These are phyloP conservation scores for Rhinoderma darwinii DNA, from an alignment of 2,113 vertebrate genomes.

Conservation along the genomic window DNA sequence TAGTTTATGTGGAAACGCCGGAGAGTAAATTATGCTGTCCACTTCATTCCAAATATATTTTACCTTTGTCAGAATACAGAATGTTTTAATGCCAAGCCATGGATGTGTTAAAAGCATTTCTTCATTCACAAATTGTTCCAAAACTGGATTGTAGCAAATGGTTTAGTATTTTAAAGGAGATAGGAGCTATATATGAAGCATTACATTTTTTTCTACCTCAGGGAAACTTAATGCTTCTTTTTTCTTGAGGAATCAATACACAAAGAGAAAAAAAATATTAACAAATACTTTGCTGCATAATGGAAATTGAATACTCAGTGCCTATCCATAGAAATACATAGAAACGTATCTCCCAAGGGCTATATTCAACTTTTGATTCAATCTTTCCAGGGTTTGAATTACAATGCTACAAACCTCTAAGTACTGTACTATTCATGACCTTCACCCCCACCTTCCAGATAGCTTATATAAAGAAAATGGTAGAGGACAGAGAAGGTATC, in stretches of 20 bases:
- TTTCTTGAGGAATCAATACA: slow-evolving; percentile 60
- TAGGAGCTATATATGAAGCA: slow-evolving; percentile 15
- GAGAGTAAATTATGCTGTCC: background rate
- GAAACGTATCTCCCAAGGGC: slow-evolving; percentile 76
- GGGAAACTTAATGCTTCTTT: slow-evolving; percentile 64
- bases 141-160: slow-evolving; percentile 23
- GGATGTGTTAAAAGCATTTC: slow-evolving; percentile 37
- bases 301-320: slow-evolving; percentile 69
- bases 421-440: slow-evolving; percentile 79
- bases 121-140: slow-evolving; percentile 12
- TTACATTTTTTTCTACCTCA: slow-evolving; percentile 46
- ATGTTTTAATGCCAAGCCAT: slow-evolving; percentile 13
- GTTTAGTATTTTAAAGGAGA: rapidly evolving
- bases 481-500: slow-evolving; percentile 17
- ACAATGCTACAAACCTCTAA: slow-evolving; percentile 81
- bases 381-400: slow-evolving; percentile 83
- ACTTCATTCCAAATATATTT: background rate
- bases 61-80: background rate
- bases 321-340: slow-evolving; percentile 78
- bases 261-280: slow-evolving; percentile 65
- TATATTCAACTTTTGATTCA: slow-evolving; percentile 84
- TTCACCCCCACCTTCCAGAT: slow-evolving; percentile 77
- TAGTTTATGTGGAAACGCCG: background rate
- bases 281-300: slow-evolving; percentile 67
- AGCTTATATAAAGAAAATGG: slow-evolving; percentile 68